Evolutionary conservation across 2,797 vertebrate species (phyloP), one percentile per base, ranked within the genome.

Genomic region (Avahi laniger): DNA sequence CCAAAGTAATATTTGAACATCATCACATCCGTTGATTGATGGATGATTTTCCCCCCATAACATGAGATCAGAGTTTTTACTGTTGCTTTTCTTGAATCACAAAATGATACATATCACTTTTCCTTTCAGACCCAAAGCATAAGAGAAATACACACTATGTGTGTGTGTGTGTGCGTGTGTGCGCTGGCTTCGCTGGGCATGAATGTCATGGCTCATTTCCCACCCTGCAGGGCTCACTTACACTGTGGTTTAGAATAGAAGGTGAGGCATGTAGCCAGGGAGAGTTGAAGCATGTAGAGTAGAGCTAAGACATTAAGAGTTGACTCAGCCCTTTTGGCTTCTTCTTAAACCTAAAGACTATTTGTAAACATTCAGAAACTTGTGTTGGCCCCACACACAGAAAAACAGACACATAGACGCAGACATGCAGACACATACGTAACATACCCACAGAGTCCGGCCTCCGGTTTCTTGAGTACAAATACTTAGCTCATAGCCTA

Each of bases 91-190:
- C 65, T 92, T 89, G n/a, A 95, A 57, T 96, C 84, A 92, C 50
- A 94, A 81, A 96, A 96, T 86, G 82, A 92, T 89, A 93, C 61
- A n/a, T 89, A 96, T 43, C 79, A 92, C 69, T 89, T 97, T 96
- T 90, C 92, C 63, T 96, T 96, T 97, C 48, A 80, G 94, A 69
- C 92, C 73, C 57, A 73, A 92, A 97, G 69, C 35, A 4, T 80
- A 72, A 52, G 41, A 89, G 94, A 82, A 96, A 91, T 92, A 79
- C 14, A 67, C 18, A 48, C 3, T 13, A 28, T 35, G 65, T 33
- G 15, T 76, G 54, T 79, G 26, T 85, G 22, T 67, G n/a, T n/a
- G 20, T 5, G 17, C 12, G 13, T 87, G 22, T 57, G 52, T n/a
- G 15, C n/a, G 14, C 76, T 89, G 90, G 72, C 89, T 95, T 96